These are phyloP conservation scores for Hymenochirus boettgeri DNA, from an alignment of 2,113 vertebrate genomes.

Conservation along the genomic window DNA sequence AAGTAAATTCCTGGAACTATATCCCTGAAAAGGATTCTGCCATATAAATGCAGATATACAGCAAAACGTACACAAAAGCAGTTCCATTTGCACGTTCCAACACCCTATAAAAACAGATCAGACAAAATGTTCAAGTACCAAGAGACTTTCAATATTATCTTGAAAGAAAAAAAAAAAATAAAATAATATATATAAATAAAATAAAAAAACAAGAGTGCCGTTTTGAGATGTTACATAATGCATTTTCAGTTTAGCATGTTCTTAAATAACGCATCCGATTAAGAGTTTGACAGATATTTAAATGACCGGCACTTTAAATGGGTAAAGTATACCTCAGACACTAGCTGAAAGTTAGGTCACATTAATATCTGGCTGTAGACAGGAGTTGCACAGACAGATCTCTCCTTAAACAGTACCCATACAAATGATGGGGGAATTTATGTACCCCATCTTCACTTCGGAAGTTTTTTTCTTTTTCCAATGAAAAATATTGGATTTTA, in stretches of 20 bases:
- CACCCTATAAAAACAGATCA: conserved; percentile 53
- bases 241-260: background rate
- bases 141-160: conserved; percentile 34
- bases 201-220: background rate
- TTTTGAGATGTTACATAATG: conserved; percentile 38
- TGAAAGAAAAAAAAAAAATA: background rate
- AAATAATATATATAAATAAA: background rate
- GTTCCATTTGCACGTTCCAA: conserved; percentile 56
- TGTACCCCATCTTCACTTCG: too few relatives aligned
- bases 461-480: too few relatives aligned
- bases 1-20: conserved; percentile 24
- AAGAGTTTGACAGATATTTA: background rate
- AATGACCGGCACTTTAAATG: background rate
- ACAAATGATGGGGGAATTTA: too few relatives aligned
- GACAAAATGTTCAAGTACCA: conserved; percentile 63
- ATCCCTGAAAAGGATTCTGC: conserved; percentile 32
- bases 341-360: background rate
- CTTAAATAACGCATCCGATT: background rate
- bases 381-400: background rate
- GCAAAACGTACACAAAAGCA: conserved; percentile 52
- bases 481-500: too few relatives aligned
- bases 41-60: conserved; percentile 48
- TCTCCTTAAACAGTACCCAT: conserved; percentile 2
- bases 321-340: too few relatives aligned
- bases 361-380: background rate